Evolutionary conservation across 2,888 invertebrate species (phyloP).

Genomic region (Parnassius smintheus): DNA sequence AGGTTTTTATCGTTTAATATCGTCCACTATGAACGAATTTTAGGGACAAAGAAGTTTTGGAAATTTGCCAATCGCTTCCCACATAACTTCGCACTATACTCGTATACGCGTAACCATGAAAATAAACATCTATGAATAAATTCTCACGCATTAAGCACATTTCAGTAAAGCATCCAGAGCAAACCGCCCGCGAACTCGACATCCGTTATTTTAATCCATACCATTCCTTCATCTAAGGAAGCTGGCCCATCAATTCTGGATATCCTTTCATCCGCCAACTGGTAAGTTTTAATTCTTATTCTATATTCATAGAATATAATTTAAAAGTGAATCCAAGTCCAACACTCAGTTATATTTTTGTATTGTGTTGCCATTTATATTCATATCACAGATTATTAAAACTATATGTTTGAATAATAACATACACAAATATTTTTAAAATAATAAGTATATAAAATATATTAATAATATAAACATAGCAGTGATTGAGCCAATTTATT

Average conservation of each 20-base stretch:
- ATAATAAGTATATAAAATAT: no score
- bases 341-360: no score
- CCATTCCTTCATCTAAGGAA: conserved; percentile 50
- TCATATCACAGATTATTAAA: no score
- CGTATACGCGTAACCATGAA: conserved; percentile 55
- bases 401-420: no score
- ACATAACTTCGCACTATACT: conserved; percentile 49
- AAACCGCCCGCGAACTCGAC: conserved; percentile 10
- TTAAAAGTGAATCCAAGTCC: no score
- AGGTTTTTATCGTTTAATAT: conserved; percentile 1
- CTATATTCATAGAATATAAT: no score
- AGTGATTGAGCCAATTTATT: no score
- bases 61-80: conserved; percentile 53
- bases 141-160: conserved; percentile 49
- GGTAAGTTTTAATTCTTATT: conserved; percentile 58
- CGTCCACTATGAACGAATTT: conserved; percentile 12
- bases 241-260: conserved; percentile 94
- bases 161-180: conserved; percentile 32
- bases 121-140: conserved; percentile 78
- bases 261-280: conserved; percentile 90
- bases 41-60: conserved; percentile 45
- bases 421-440: no score
- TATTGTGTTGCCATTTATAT: no score
- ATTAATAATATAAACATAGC: no score
- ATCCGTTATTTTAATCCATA: not conserved